Base-by-base conservation (phyloP, 1,140 invertebrate genomes). In the Bombus polaris region DNA sequence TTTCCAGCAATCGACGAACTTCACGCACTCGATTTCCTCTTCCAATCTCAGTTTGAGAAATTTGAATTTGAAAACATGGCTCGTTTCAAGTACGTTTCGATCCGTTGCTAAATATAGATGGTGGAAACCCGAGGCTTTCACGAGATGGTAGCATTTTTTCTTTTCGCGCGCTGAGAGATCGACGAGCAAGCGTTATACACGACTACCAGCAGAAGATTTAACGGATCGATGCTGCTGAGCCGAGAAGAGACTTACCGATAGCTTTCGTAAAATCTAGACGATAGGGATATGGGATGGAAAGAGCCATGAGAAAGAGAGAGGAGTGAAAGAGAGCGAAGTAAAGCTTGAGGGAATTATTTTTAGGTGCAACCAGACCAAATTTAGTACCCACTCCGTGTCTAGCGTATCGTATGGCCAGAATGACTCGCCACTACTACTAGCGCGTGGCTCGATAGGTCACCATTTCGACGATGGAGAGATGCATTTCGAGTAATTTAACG, bases 361-460 rank as follows among this genome's bases (percentile, higher is more conserved):
- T 93, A 92, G 94, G 90, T 87, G 81, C 87, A 89, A 92, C 90
- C 93, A 79, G 91, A 94, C 94, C 94, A 95, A 95, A 95, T 95
- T 95, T 95, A 95, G 94, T 94, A 90, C 92, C 93, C 87, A 85
- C 91, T 70, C 42, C 81, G 92, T 90, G 87, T 87, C 87, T 89
- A 90, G 91, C 89, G 93, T 95, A 95, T 95, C 94, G 92, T 93
- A 93, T 94, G 77, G 93, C 94, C 83, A 87, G 77, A 87, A 78
- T 73, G 73, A 83, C 86, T 83, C 87, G 86, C 15, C 62, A 32
- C 81, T 85, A 82, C 77, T 72, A 81, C 74, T 86, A 87, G 57
- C 28, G 53, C 68, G 81, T 42, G 37, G 37, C 82, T 83, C 87
- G 88, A 92, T 76, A 62, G 82, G 86, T 68, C 78, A 87, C 28